phyloP scores from a whole-genome alignment of 2,888 invertebrate genomes.

The Phengaris arion region DNA sequence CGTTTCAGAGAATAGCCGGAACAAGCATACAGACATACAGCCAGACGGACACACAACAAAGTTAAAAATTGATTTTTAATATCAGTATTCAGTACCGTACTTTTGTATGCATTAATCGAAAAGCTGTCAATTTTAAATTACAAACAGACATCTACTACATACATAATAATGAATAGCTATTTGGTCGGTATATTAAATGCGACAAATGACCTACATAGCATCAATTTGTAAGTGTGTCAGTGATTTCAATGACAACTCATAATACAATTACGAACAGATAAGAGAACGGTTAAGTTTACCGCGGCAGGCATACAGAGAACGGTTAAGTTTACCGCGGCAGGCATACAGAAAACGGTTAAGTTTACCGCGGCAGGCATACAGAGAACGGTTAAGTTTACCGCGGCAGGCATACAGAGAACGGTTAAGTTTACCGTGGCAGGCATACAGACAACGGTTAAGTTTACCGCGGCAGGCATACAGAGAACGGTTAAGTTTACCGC shows the following conservation, averaged over 20 bases:
- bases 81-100: too few species aligned
- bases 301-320: neutral
- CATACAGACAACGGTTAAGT: neutral
- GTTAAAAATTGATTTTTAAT: too few species aligned
- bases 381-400: neutral
- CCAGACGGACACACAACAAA: too few species aligned
- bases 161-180: neutral
- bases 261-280: conserved; percentile 14
- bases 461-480: neutral
- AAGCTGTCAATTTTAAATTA: too few species aligned
- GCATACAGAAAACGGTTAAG: neutral
- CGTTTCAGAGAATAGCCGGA: too few species aligned
- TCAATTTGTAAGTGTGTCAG: conserved; percentile 20
- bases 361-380: neutral
- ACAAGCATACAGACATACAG: too few species aligned
- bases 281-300: neutral
- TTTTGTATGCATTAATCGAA: too few species aligned
- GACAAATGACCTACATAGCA: conserved; percentile 11
- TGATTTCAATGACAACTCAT: conserved; percentile 21
- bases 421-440: neutral
- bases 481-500: neutral
- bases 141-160: neutral
- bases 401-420: neutral
- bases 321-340: neutral
- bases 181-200: neutral